These are phyloP conservation scores for Drosophila barbarae DNA, from an alignment of 2,888 invertebrate genomes.

Conservation along the genomic window DNA sequence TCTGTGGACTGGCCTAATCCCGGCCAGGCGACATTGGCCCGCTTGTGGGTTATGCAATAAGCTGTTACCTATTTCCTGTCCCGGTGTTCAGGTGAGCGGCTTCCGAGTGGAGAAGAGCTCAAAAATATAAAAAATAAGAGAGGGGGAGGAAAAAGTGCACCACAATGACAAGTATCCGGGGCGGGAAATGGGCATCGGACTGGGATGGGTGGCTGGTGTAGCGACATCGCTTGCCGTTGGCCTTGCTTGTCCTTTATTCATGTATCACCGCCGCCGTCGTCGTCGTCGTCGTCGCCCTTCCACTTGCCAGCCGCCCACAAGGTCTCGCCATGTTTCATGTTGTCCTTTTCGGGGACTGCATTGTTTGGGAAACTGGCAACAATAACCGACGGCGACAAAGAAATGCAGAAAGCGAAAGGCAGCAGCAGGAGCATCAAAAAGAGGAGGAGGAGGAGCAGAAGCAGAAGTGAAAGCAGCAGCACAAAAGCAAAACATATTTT, in stretches of 20 bases:
- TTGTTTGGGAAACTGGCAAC: constrained; percentile 44
- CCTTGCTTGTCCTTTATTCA: constrained; percentile 47
- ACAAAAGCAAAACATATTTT: constrained; percentile 26
- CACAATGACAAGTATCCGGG: constrained; percentile 42
- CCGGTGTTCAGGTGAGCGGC: constrained; percentile 47
- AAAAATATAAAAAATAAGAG: background rate
- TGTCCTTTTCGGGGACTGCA: constrained; percentile 36
- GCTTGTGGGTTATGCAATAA: constrained; percentile 47
- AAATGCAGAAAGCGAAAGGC: constrained; percentile 29
- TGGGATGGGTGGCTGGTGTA: constrained; percentile 2
- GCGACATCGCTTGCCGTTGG: constrained; percentile 35
- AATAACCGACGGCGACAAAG: constrained; percentile 40
- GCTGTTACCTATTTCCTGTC: constrained; percentile 46
- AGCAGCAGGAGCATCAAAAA: constrained; percentile 10
- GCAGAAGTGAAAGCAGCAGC: constrained; percentile 9
- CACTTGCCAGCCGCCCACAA: constrained; percentile 20
- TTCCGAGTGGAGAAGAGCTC: constrained; percentile 37
- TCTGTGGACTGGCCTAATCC: constrained; percentile 33
- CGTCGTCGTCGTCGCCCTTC: background rate
- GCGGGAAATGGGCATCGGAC: constrained; percentile 6
- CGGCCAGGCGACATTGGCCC: constrained; percentile 29
- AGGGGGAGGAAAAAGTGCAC: constrained; percentile 29
- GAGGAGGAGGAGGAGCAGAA: constrained; percentile 9
- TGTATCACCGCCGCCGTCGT: constrained; percentile 10
- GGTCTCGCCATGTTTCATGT: constrained; percentile 42